Evolutionary conservation across 1,140 invertebrate genomes (phyloP).

Genomic region (Heliothis subflexa): DNA sequence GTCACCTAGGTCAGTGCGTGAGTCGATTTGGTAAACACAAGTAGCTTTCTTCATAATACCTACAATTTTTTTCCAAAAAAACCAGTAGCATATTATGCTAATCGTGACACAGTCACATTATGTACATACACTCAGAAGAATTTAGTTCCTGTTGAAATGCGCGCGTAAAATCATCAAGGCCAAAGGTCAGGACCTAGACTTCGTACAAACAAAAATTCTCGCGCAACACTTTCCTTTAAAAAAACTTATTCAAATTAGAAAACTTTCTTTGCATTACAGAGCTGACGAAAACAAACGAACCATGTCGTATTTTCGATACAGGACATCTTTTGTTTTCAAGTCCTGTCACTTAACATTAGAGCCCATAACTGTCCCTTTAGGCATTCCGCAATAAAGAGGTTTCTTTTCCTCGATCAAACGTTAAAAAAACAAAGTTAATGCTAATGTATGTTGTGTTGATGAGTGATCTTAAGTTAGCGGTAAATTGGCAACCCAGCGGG

Average conservation of each 20-base stretch:
- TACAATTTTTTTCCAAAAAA: not conserved
- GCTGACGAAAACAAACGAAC: not conserved
- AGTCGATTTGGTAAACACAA: too few species aligned
- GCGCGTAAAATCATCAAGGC: conserved; percentile 22
- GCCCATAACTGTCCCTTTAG: not conserved
- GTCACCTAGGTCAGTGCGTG: too few species aligned
- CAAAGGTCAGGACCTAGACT: conserved; percentile 16
- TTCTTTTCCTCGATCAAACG: conserved; percentile 16
- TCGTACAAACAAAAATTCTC: conserved; percentile 1
- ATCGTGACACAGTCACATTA: not conserved
- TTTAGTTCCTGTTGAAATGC: not conserved
- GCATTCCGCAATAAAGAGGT: not conserved
- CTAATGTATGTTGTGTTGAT: conserved; percentile 61
- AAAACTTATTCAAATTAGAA: conserved; percentile 17
- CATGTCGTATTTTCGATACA: not conserved
- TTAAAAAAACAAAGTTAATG: conserved; percentile 56
- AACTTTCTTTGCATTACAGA: conserved; percentile 27
- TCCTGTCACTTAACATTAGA: not conserved
- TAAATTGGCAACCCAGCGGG: conserved; percentile 56
- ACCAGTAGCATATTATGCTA: not conserved
- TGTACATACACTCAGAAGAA: not conserved
- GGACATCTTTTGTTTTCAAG: not conserved
- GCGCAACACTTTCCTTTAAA: not conserved
- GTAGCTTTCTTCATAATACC: too few species aligned
- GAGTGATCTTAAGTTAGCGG: conserved; percentile 69